phyloP scores from a whole-genome alignment of 2,888 invertebrate genomes.

The Eilema caniola region DNA sequence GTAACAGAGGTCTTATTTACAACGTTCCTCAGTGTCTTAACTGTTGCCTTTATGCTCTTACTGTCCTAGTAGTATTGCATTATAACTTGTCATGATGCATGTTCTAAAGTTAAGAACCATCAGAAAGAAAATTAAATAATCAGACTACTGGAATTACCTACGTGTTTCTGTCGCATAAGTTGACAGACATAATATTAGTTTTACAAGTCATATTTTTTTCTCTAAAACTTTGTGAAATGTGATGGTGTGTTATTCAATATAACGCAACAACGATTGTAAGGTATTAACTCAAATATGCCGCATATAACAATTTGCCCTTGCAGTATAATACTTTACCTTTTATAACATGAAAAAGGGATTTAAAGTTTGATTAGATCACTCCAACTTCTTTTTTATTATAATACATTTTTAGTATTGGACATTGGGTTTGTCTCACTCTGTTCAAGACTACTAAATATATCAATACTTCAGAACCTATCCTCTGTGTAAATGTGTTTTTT shows the following conservation, averaged over 20 bases:
- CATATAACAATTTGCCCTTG: too few species aligned
- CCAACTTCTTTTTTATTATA: too few species aligned
- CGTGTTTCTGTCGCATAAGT: neutral
- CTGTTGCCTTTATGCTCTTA: neutral
- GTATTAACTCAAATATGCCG: neutral
- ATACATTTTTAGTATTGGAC: too few species aligned
- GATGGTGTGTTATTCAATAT: neutral
- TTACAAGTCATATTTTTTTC: neutral
- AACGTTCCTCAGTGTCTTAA: neutral
- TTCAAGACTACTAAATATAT: too few species aligned
- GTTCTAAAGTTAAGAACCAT: neutral
- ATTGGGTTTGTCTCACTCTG: too few species aligned
- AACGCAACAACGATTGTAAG: neutral
- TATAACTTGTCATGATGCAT: neutral
- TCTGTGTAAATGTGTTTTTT: constrained; percentile 34
- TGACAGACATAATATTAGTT: neutral
- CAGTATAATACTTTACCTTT: neutral
- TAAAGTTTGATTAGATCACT: too few species aligned
- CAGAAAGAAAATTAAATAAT: neutral
- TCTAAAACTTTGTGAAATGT: neutral
- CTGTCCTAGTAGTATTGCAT: neutral
- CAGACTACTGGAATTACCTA: neutral
- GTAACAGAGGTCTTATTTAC: neutral
- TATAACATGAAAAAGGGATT: neutral
- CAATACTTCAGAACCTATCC: too few species aligned